These are phyloP conservation scores for Parus major DNA, from an alignment of 2,113 vertebrate genomes.

Conservation along the genomic window DNA sequence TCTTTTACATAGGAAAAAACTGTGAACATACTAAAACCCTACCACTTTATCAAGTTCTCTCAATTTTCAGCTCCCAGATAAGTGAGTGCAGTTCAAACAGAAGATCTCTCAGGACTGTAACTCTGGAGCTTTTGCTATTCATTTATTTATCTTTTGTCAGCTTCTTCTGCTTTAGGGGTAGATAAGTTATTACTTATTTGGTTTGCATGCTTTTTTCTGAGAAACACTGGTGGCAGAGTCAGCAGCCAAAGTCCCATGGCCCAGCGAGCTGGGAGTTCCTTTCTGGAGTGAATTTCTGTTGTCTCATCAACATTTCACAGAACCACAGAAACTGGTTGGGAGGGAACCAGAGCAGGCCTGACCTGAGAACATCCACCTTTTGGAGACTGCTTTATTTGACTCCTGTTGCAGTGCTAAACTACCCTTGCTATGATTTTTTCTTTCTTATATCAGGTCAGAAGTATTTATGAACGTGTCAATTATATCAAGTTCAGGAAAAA, in stretches of 20 bases:
- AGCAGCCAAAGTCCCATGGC: not conserved
- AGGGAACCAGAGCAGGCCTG: not conserved
- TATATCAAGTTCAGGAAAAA: not conserved
- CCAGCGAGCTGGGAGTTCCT: not conserved
- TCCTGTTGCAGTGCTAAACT: not conserved
- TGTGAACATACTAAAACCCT: not conserved
- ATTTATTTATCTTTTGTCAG: slow-evolving; percentile 23
- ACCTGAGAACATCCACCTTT: not conserved
- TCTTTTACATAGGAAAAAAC: not conserved
- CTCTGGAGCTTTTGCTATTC: not conserved
- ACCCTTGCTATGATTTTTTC: not conserved
- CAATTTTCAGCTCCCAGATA: not conserved
- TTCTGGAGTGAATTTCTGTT: not conserved
- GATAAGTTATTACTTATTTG: not conserved
- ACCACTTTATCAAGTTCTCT: not conserved
- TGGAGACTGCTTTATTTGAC: not conserved
- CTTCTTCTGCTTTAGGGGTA: not conserved
- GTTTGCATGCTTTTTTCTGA: not conserved
- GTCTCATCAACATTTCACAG: not conserved
- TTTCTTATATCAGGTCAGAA: not conserved
- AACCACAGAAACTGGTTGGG: not conserved
- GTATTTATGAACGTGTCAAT: not conserved
- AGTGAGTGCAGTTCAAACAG: not conserved
- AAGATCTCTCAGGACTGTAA: not conserved
- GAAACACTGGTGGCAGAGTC: not conserved